Evolutionary conservation across 2,113 vertebrate genomes (phyloP), one percentile per base, ranked within the genome.

Genomic region (Hemiscyllium ocellatum): DNA sequence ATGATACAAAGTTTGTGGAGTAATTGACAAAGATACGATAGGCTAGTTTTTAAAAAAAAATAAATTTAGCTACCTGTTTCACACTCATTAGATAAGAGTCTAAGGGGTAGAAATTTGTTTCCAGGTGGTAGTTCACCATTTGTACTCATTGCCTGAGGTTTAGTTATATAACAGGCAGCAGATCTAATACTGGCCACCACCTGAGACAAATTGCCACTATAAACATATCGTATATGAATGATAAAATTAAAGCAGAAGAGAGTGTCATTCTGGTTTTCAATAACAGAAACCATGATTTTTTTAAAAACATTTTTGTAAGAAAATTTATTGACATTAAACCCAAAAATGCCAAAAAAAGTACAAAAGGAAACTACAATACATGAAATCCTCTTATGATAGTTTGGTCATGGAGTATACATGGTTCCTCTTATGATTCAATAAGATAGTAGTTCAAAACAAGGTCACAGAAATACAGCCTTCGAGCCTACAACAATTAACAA

Each of bases 241-340:
- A 56, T 70, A 69, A 72, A 72, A 47, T 95, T 52, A 52, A 70
- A 95, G 42, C 68, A 95, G 20, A 56, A 76, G 24, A 91, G 13
- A 61, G 37, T 68, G 89, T 20, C 42, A 70, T n/a, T 47, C 72
- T 78, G 65, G 4, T 61, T 76, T 42, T 91, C 17, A 52, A 78
- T 94, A 96, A 96, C 29, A 56, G 37, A 66, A 93, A 80, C 42
- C 47, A 76, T 70, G 89, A 72, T 33, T 65, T 87, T 87, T 69
- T 72, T 19, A 15, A 52, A 95, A 1, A 42, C n/a, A 72, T 26
- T 95, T 96, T 96, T 97, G 72, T 96, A 97, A 96, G 96, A 96
- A 96, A 95, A 94, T 98, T 98, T 98, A 97, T 97, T 98, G 97
- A 96, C 97, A 97, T 97, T 96, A 97, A 96, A 97, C 96, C 85